A percentile compares a stretch with the other conserved stretches of the same genome.
These are phyloP conservation scores for Nanorana parkeri DNA, from an alignment of 2,113 vertebrate genomes.

Conservation along the genomic window DNA sequence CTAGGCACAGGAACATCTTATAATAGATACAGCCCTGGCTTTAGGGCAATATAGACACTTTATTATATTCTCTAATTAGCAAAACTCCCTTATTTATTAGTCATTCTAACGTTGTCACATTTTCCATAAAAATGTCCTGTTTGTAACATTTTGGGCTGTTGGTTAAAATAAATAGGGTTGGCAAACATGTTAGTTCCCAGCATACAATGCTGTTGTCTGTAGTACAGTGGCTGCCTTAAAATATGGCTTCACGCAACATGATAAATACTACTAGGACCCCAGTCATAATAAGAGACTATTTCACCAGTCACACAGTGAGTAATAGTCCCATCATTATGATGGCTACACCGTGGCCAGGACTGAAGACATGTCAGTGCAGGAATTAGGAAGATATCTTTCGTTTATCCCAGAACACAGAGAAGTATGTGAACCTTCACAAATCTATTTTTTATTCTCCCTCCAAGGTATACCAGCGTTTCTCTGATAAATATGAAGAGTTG, in stretches of 20 bases:
- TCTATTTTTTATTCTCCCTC: neutral
- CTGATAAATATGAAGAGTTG: slow-evolving; percentile 19
- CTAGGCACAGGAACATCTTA: too few relatives aligned
- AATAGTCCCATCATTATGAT: neutral
- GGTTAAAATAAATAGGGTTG: too few relatives aligned
- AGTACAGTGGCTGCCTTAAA: neutral
- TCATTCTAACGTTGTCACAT: too few relatives aligned
- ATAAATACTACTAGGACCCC: neutral
- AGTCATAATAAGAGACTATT: neutral
- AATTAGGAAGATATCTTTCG: neutral
- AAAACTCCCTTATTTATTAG: too few relatives aligned
- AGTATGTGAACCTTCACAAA: neutral
- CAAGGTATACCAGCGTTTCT: neutral
- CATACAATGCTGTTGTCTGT: neutral
- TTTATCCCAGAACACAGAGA: neutral
- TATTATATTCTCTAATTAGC: too few relatives aligned
- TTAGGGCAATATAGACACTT: neutral
- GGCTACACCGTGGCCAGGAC: neutral
- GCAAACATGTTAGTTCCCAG: neutral
- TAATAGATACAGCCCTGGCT: too few relatives aligned
- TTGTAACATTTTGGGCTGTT: too few relatives aligned
- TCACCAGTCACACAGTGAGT: neutral
- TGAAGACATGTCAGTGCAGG: neutral
- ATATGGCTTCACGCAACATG: neutral
- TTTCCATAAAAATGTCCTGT: too few relatives aligned